phyloP scores from a whole-genome alignment of 2,888 invertebrate species.

The Polydrusus pterygomalis region DNA sequence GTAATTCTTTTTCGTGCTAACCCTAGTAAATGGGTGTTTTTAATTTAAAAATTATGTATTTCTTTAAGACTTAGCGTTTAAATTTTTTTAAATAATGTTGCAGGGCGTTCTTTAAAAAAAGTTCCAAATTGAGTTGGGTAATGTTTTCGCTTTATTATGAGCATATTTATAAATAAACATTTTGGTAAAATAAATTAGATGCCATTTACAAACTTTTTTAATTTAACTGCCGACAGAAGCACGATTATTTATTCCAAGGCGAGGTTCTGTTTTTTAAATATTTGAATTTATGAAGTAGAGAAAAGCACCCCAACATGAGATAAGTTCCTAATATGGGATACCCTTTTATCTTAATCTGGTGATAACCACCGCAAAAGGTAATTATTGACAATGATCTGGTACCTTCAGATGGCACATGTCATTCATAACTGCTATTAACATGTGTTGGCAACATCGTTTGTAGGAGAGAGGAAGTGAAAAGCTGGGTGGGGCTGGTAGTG shows the following conservation, averaged over 20 bases:
- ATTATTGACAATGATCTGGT: too few relatives aligned
- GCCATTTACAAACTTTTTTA: constrained; percentile 5
- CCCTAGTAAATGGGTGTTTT: constrained; percentile 49
- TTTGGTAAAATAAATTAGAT: constrained; percentile 6
- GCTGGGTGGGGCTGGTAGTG: too few relatives aligned
- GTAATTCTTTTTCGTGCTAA: constrained; percentile 51
- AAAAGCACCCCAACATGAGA: too few relatives aligned
- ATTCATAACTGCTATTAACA: too few relatives aligned
- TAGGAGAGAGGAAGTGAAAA: too few relatives aligned
- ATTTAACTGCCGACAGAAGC: not conserved
- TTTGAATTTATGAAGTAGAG: too few relatives aligned
- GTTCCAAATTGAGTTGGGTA: constrained; percentile 13
- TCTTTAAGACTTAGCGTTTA: constrained; percentile 43
- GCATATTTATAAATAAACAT: not conserved
- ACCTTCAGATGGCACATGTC: too few relatives aligned
- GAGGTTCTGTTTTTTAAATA: too few relatives aligned
- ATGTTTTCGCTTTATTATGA: constrained; percentile 16
- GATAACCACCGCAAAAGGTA: too few relatives aligned
- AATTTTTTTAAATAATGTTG: constrained; percentile 18
- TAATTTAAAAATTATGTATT: constrained; percentile 54
- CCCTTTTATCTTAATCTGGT: too few relatives aligned
- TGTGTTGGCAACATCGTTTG: too few relatives aligned
- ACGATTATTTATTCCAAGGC: not conserved
- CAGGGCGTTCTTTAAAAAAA: constrained; percentile 26
- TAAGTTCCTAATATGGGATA: too few relatives aligned